These are phyloP conservation scores for Adineta ricciae DNA, from an alignment of 2,888 invertebrate genomes.

Conservation along the genomic window DNA sequence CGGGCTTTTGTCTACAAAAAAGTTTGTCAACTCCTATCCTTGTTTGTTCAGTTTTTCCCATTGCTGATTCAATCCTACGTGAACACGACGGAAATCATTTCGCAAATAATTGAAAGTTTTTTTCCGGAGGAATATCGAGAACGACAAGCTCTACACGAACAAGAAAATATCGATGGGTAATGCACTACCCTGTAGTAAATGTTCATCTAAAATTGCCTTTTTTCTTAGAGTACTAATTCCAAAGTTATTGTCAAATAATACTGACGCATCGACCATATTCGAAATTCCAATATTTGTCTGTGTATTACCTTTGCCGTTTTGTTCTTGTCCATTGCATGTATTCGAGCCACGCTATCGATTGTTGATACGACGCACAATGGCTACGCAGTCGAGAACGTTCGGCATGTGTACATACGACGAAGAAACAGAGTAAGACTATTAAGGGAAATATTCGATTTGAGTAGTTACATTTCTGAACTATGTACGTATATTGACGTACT, in stretches of 20 bases:
- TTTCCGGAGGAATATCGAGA: constrained; percentile 59
- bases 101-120: constrained; percentile 60
- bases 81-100: constrained; percentile 55
- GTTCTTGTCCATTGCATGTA: constrained; percentile 79
- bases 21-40: neutral
- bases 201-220: neutral
- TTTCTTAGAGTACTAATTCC: neutral
- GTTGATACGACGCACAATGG: constrained; percentile 71
- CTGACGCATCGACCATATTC: constrained; percentile 23
- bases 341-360: constrained; percentile 76
- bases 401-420: constrained; percentile 62
- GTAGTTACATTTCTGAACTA: no score
- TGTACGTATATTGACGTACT: no score
- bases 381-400: constrained; percentile 63
- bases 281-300: constrained; percentile 75
- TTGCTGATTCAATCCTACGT: constrained; percentile 54
- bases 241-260: constrained; percentile 29
- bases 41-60: constrained; percentile 33
- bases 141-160: constrained; percentile 49
- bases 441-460: no score
- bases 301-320: constrained; percentile 72
- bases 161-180: constrained; percentile 44
- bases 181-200: neutral
- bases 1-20: constrained; percentile 37
- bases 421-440: constrained; percentile 45